Base-by-base conservation (phyloP, 35 echinoderm and acorn worm species). In the Eucidaris tribuloides region DNA sequence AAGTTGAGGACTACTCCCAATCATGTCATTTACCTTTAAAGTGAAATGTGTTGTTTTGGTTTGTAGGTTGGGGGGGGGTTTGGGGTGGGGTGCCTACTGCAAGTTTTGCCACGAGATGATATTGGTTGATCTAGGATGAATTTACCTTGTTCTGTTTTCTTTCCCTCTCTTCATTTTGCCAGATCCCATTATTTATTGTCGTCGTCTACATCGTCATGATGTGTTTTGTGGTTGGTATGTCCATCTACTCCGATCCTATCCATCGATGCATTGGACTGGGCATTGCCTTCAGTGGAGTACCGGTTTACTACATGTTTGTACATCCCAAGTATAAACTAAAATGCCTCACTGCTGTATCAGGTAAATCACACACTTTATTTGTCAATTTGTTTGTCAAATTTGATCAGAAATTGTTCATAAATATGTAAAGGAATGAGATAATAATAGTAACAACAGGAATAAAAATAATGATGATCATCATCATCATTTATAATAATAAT, bases 141-240 rank as follows among this genome's bases (percentile, higher is more conserved):
- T n/a, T n/a, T n/a, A n/a, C n/a, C n/a, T n/a, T n/a, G n/a, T n/a
- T n/a, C n/a, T n/a, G n/a, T n/a, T n/a, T n/a, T n/a, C n/a, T n/a
- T 44, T 74, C 38, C 17, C 44, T 44, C 11, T 74, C 5, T 44
- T 74, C 3, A 24, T 44, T 7, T 23, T 27, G 3, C 17, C 32
- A 74, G 68, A 74, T 74, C n/a, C 68, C 68, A n/a, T 40, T 74
- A n/a, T 74, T 74, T 74, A 40, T 74, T 38, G 68, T 41, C 7
- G 38, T 27, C 18, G 44, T 74, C 14, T 74, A 74, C 19, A n/a
- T 44, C 34, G 25, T n/a, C 25, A 24, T 40, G 7, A 19, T 74
- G 0, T 3, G 38, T 20, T 74, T 74, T 44, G n/a, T 74, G 35
- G 18, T 74, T 31, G 68, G 68, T 17, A 74, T 74, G 29, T 27